Evolutionary conservation across 2,797 vertebrate species (phyloP), one percentile per base, ranked within the genome.

Genomic region (Euthynnus affinis): DNA sequence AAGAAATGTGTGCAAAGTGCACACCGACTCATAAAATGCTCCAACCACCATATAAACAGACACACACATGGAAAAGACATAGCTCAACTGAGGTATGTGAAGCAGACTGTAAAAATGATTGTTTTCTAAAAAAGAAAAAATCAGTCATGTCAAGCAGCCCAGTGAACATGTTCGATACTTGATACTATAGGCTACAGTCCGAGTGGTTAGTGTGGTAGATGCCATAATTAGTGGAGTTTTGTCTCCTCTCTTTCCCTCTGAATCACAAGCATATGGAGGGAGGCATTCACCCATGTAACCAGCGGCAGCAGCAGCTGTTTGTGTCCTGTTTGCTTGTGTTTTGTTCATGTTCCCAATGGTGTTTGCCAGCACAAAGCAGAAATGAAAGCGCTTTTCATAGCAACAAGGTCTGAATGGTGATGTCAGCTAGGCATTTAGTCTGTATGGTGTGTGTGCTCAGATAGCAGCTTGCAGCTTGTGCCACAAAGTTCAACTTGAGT

Each of bases 311-410:
- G 93, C 91, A 92, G 91, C 91, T 94, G 94, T 93, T 94, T 94
- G 89, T 91, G 91, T 93, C 90, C 85, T 82, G 84, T 92, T 90
- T 88, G 93, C 91, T 88, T 88, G 91, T 94, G 92, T 92, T 92
- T 93, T 93, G 91, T 93, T 92, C 91, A 63, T 78, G 90, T 90
- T 91, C 92, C 92, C 91, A 80, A 57, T 85, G 86, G 89, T 93
- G 90, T 89, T 89, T 84, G 87, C 84, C 88, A 78, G 88, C 91
- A 93, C 91, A 92, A 94, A 94, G 94, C 92, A 94, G 93, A 94
- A 94, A 92, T 91, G 91, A 94, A 94, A 94, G 92, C 59, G 83
- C 91, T 92, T 94, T 93, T 93, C 89, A 92, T 90, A 90, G 90
- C 91, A 90, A 88, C 90, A 86, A 67, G 82, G 85, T 86, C 84